Conservation (phyloP, 2,888 invertebrate species). For the Ypsolopha scabrella region DNA sequence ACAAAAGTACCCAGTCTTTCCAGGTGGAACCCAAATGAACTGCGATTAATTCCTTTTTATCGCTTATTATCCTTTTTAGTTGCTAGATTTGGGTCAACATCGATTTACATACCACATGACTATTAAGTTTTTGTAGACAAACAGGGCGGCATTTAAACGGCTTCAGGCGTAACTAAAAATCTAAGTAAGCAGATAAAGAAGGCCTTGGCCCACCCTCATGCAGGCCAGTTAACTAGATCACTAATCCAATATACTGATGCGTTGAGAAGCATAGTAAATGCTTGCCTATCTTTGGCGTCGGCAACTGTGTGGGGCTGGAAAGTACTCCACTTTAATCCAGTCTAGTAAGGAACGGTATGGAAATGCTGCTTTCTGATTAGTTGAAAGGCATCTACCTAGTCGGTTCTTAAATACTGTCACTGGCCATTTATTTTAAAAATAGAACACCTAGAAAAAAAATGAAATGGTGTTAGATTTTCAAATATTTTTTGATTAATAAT, state of each 20-base stretch:
- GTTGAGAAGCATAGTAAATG: constrained; percentile 13
- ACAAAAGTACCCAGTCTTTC: too few relatives aligned
- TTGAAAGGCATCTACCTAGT: too few relatives aligned
- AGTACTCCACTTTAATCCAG: not conserved
- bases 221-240: constrained; percentile 22
- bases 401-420: too few relatives aligned
- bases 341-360: not conserved
- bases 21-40: too few relatives aligned
- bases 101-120: not conserved
- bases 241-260: constrained; percentile 41
- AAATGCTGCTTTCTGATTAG: too few relatives aligned
- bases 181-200: constrained; percentile 22
- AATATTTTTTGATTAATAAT: too few relatives aligned
- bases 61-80: too few relatives aligned
- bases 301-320: not conserved
- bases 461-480: too few relatives aligned
- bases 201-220: constrained; percentile 37
- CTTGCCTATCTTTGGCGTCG: constrained; percentile 5
- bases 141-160: not conserved
- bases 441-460: too few relatives aligned
- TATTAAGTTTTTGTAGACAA: not conserved
- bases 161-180: constrained; percentile 3
- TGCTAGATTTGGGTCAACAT: not conserved
- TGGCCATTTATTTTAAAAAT: too few relatives aligned
- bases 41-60: too few relatives aligned